Evolutionary conservation across 2,113 vertebrate genomes (phyloP).

Genomic region (Eupsittula cactorum): DNA sequence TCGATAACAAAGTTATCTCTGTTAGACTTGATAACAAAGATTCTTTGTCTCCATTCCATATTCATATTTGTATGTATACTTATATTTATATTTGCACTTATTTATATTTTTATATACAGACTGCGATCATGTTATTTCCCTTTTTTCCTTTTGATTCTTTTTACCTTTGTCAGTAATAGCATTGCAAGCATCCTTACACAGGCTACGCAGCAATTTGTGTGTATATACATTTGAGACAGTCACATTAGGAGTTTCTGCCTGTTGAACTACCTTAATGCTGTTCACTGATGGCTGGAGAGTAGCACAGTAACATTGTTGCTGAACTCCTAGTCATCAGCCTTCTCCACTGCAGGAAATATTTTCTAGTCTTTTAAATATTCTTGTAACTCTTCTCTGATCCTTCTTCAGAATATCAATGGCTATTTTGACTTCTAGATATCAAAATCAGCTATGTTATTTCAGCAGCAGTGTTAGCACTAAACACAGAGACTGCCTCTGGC

Average conservation of each 20-base stretch:
- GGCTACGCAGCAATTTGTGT: not conserved
- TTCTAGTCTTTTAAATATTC: not conserved
- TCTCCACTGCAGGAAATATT: not conserved
- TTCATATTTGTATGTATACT: not conserved
- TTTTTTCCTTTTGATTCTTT: not conserved
- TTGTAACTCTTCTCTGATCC: not conserved
- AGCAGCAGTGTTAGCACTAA: not conserved
- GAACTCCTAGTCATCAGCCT: not conserved
- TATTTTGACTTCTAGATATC: not conserved
- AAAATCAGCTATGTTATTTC: not conserved
- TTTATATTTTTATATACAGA: not conserved
- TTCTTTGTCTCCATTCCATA: not conserved
- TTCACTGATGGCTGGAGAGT: not conserved
- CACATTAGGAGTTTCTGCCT: not conserved
- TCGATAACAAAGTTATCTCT: not conserved
- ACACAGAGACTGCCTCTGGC: not conserved
- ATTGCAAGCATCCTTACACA: not conserved
- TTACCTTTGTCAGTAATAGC: not conserved
- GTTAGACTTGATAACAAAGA: not conserved
- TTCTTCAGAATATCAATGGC: not conserved
- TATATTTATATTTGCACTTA: not conserved
- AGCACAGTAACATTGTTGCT: not conserved
- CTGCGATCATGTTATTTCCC: not conserved
- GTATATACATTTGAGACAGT: not conserved
- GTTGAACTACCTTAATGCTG: not conserved